Conservation (phyloP, 2,797 vertebrate species). For the Amazona finschi region DNA sequence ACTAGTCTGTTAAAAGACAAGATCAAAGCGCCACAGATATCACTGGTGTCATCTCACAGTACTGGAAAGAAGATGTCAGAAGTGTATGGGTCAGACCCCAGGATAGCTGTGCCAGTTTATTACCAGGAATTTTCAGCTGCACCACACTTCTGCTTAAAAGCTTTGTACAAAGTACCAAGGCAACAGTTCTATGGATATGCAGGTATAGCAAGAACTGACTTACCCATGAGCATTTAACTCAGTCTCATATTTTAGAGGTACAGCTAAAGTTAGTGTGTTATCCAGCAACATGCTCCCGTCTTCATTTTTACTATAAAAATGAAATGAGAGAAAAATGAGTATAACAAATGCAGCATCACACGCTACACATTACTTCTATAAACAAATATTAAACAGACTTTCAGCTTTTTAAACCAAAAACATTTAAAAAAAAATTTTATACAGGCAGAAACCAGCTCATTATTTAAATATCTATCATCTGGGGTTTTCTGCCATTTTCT, state of each 20-base stretch:
- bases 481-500: neutral
- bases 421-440: neutral
- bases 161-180: neutral
- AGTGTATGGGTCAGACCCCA: neutral
- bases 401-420: neutral
- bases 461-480: neutral
- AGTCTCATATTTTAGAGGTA: slow-evolving; percentile 87
- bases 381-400: neutral
- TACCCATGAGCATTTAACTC: slow-evolving; percentile 86
- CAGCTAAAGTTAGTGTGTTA: slow-evolving; percentile 75
- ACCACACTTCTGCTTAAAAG: neutral
- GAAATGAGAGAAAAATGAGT: neutral
- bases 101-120: neutral
- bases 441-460: neutral
- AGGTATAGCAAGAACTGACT: slow-evolving; percentile 37
- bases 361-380: neutral
- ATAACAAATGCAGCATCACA: neutral
- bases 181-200: neutral
- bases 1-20: neutral
- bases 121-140: neutral
- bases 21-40: fast-evolving
- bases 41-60: neutral
- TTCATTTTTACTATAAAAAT: slow-evolving; percentile 84
- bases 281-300: slow-evolving; percentile 71
- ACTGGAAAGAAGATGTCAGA: neutral